phyloP scores from a whole-genome alignment of 2,888 invertebrate genomes.

The Cosmia pyralina region DNA sequence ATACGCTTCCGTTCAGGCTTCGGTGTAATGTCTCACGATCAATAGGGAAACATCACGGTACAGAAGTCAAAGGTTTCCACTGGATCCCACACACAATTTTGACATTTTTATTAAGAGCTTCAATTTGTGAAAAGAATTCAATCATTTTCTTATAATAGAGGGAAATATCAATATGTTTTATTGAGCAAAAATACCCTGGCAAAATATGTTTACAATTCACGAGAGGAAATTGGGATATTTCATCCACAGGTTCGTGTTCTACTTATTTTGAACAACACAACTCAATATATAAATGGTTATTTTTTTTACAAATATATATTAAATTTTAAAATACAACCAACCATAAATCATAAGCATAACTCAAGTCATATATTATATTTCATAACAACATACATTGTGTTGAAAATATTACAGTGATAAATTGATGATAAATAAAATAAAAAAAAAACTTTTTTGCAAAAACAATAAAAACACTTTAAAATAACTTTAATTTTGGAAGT shows the following conservation, averaged over 20 bases:
- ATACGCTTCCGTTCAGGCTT: neutral
- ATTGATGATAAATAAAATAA: no score
- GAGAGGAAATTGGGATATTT: neutral
- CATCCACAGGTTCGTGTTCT: conserved; percentile 12
- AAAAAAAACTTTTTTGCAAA: no score
- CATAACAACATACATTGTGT: no score
- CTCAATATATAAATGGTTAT: neutral
- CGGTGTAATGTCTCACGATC: neutral
- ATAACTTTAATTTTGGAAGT: no score
- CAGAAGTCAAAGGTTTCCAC: conserved; percentile 21
- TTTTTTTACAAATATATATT: neutral
- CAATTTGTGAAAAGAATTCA: conserved; percentile 12
- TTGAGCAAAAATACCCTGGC: neutral
- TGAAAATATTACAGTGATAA: no score
- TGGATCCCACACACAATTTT: neutral
- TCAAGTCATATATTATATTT: no score
- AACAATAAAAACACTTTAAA: no score
- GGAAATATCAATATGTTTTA: conserved; percentile 16
- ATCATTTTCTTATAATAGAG: conserved; percentile 16
- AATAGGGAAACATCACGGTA: conserved; percentile 10
- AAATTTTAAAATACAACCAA: neutral
- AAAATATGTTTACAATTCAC: conserved; percentile 5
- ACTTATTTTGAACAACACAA: neutral
- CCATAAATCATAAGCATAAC: no score
- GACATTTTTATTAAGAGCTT: neutral